Base-by-base conservation (phyloP, 2,888 invertebrate genomes). In the Campoplex nolae region DNA sequence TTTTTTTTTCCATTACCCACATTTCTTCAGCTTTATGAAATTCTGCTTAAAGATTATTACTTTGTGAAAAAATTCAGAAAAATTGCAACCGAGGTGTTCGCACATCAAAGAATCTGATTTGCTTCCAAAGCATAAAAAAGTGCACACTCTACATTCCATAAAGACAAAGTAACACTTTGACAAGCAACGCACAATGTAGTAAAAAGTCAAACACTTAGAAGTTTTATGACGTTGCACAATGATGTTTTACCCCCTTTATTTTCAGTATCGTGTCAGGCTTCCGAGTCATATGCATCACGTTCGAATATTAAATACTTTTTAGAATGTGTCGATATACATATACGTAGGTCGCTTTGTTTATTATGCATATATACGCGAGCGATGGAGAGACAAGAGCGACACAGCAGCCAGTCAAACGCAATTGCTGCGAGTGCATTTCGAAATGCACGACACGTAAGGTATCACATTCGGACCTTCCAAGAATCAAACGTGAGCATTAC, bases 401-500 rank as follows among this genome's bases (percentile, higher is more conserved):
- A 16, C 3, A 32, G 32, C 6, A 3, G 32, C 9, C 32, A 71
- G 48, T 48, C 48, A 28, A 56, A 38, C 54, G 73, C 13, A 35
- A 35, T 54, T 68, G 28, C 32, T 48, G 78, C 32, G 42, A 83
- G 68, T 83, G 85, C 85, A 82, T 75, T 62, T 62, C 6, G 42
- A 74, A 62, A 58, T 54, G 48, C 3, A 77, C 67, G 35, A 32
- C 28, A 6, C 6, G 6, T 28, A 62, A 62, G 48, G 42, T 74
- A 23, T 67, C 23, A 67, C 68, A 70, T 78, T 38, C 68, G 74
- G 74, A 78, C 54, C 68, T 83, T 82, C 70, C 62, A 78, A 75
- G 78, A 62, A 83, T 78, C 78, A 78, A 75, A 83, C 81, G 67
- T 70, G 67, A 75, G 78, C 85, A 83, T 82, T 85, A 85, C 54